A percentile compares a stretch with the other conserved stretches of the same genome.
phyloP scores from a whole-genome alignment of 1,140 invertebrate species.

The Maniola jurtina region DNA sequence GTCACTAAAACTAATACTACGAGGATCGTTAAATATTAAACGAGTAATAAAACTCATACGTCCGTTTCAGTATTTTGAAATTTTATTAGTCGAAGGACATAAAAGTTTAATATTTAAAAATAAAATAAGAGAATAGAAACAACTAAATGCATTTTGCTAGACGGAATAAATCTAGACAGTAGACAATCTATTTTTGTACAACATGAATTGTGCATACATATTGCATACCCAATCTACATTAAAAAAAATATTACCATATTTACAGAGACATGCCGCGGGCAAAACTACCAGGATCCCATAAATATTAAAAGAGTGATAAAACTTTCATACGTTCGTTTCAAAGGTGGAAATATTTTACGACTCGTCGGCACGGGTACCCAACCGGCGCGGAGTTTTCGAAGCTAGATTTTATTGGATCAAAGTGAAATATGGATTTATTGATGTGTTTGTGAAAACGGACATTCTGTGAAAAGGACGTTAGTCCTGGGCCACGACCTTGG shows the following conservation, averaged over 20 bases:
- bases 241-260: not conserved
- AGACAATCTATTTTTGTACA: no score
- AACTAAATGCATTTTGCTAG: no score
- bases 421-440: slow-evolving; percentile 1
- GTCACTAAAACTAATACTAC: no score
- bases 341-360: slow-evolving; percentile 10
- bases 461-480: not conserved
- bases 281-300: not conserved
- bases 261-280: not conserved
- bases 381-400: not conserved
- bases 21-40: no score
- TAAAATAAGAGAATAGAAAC: no score
- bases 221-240: not conserved
- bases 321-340: slow-evolving; percentile 2
- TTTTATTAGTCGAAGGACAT: no score
- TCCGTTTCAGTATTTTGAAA: no score
- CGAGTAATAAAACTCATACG: no score
- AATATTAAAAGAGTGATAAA: slow-evolving; percentile 10
- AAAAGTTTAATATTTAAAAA: no score
- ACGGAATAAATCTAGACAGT: no score
- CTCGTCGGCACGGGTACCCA: not conserved
- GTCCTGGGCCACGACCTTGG: not conserved
- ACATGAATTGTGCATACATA: no score
- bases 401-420: slow-evolving; percentile 2
- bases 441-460: slow-evolving; percentile 3